Conservation (phyloP, 2,797 vertebrate genomes). For the Chlorospingus flavigularis region DNA sequence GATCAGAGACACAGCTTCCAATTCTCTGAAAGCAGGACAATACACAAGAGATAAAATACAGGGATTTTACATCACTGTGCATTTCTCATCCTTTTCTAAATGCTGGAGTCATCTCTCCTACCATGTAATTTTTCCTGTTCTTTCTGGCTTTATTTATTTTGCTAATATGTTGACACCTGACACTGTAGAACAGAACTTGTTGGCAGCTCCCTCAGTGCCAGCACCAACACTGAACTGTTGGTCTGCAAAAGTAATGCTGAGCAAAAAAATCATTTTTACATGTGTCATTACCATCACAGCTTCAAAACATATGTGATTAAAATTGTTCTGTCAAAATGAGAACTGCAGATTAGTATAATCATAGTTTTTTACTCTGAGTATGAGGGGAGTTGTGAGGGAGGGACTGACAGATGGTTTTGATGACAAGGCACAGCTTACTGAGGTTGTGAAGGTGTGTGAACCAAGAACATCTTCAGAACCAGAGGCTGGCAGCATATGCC, state of each 20-base stretch:
- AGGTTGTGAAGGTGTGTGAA: conserved; percentile 18
- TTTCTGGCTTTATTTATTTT: neutral
- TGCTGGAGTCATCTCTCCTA: neutral
- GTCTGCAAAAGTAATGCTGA: conserved; percentile 37
- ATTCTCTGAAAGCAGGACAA: neutral
- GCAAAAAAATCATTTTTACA: conserved; percentile 32
- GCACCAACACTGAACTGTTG: neutral
- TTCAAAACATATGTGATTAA: conserved; percentile 66
- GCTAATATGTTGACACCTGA: neutral
- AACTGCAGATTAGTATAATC: conserved; percentile 51
- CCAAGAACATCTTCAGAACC: conserved; percentile 29
- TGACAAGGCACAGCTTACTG: conserved; percentile 27
- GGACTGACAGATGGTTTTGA: conserved; percentile 68
- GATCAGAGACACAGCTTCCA: neutral
- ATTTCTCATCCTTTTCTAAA: neutral
- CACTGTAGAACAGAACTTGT: neutral
- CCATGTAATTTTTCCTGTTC: neutral
- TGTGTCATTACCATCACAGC: conserved; percentile 41
- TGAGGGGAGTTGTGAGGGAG: neutral
- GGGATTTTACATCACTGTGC: neutral
- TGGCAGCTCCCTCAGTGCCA: conserved; percentile 11
- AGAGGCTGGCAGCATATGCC: neutral
- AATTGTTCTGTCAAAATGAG: conserved; percentile 59
- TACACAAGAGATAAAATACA: neutral
- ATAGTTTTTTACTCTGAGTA: conserved; percentile 26